A percentile compares a stretch with the other conserved stretches of the same genome.
Evolutionary conservation across 2,888 invertebrate species (phyloP).

Genomic region (Barypeithes pellucidus): DNA sequence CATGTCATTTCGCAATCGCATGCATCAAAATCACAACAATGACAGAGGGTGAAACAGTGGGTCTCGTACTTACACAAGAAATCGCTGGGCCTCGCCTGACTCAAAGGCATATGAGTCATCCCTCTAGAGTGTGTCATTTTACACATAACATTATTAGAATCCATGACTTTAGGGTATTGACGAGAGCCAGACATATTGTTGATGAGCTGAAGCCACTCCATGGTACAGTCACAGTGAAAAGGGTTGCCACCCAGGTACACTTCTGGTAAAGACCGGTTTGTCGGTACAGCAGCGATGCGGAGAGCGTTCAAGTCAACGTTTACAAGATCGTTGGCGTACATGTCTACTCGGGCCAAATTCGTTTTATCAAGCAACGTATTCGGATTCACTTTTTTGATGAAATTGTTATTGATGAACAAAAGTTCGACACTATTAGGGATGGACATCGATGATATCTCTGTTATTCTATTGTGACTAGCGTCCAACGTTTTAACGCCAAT

Average conservation of each 20-base stretch:
- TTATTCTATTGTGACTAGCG: conserved; percentile 91
- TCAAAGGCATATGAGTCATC: conserved; percentile 84
- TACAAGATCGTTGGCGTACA: conserved; percentile 90
- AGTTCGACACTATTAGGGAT: conserved; percentile 92
- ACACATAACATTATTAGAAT: conserved; percentile 91
- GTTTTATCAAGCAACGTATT: conserved; percentile 91
- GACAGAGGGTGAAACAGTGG: conserved; percentile 95
- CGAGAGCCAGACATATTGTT: conserved; percentile 88
- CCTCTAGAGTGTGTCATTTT: conserved; percentile 89
- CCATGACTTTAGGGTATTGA: conserved; percentile 91
- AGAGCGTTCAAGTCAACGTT: conserved; percentile 88
- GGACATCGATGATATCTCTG: conserved; percentile 86
- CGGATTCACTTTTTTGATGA: conserved; percentile 84
- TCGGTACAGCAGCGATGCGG: conserved; percentile 82
- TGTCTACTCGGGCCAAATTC: conserved; percentile 89
- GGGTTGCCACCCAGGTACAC: conserved; percentile 95
- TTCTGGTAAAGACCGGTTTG: conserved; percentile 85
- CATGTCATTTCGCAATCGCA: conserved; percentile 98
- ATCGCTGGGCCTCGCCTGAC: conserved; percentile 85
- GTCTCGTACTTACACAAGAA: conserved; percentile 94
- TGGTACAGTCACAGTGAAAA: conserved; percentile 94
- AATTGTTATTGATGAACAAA: conserved; percentile 92
- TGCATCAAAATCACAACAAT: conserved; percentile 96
- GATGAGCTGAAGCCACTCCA: conserved; percentile 95
- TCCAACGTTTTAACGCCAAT: conserved; percentile 89